Percentiles rank a stretch among this genome's conserved stretches.
These are phyloP conservation scores for Agapornis canus DNA, from an alignment of 2,797 vertebrate genomes.

Conservation along the genomic window DNA sequence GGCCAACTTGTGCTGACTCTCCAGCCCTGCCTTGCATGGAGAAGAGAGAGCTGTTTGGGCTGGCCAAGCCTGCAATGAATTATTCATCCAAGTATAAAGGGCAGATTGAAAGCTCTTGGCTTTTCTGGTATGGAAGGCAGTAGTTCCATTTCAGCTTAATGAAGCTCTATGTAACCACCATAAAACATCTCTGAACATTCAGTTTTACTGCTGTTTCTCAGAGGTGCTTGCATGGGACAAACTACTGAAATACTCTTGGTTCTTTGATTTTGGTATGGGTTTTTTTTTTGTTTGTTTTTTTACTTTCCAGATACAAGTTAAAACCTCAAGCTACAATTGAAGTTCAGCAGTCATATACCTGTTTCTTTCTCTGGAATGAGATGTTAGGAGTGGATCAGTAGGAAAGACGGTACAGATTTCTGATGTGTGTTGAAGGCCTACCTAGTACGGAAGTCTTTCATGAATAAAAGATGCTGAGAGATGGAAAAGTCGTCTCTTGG, in stretches of 20 bases:
- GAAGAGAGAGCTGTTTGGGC: not conserved
- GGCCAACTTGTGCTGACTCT: not conserved
- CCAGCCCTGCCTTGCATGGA: not conserved
- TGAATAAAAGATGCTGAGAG: not conserved
- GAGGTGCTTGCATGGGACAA: not conserved
- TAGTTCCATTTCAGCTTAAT: conserved; percentile 20
- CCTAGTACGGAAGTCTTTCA: not conserved
- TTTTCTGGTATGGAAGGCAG: conserved; percentile 34
- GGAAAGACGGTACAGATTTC: not conserved
- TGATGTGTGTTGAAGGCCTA: not conserved
- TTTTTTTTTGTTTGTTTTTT: not conserved
- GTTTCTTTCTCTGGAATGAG: not conserved
- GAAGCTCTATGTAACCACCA: conserved; percentile 17
- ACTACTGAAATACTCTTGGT: not conserved
- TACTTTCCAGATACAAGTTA: not conserved
- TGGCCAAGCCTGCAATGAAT: conserved; percentile 27
- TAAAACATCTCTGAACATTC: not conserved
- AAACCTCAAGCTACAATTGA: not conserved
- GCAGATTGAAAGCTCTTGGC: conserved; percentile 49
- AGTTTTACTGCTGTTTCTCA: not conserved
- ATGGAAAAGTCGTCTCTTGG: not conserved
- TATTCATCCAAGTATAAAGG: conserved; percentile 60
- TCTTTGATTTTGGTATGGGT: not conserved
- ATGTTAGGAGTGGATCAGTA: not conserved
- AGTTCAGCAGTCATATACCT: not conserved